Evolutionary conservation across 2,113 vertebrate species (phyloP).

Genomic region (Willisornis vidua): DNA sequence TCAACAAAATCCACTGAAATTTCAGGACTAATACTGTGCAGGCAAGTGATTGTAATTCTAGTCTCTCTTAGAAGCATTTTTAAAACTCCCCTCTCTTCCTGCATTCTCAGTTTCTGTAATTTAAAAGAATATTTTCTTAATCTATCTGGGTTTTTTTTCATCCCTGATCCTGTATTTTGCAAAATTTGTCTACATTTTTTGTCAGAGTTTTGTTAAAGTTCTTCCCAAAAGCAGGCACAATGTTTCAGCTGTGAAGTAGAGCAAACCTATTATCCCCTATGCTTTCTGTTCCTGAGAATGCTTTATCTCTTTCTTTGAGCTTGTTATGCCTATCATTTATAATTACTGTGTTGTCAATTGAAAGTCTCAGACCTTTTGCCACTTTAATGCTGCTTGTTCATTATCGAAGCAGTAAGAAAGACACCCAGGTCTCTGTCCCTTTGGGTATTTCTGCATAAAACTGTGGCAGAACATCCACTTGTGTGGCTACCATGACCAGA

Average conservation of each 20-base stretch:
- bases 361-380: not conserved
- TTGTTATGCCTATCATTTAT: not conserved
- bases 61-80: not conserved
- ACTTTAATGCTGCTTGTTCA: not conserved
- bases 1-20: not conserved
- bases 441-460: not conserved
- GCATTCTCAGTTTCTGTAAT: not conserved
- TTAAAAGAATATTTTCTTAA: not conserved
- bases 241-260: not conserved
- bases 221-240: not conserved
- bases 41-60: not conserved
- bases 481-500: accelerated
- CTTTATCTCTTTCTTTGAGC: not conserved
- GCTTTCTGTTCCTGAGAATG: not conserved
- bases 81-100: not conserved
- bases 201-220: not conserved
- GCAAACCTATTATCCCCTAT: not conserved
- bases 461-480: not conserved
- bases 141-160: not conserved
- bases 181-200: not conserved
- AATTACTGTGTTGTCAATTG: not conserved
- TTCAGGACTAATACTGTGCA: not conserved
- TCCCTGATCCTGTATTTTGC: not conserved
- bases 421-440: not conserved
- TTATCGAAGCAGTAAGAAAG: not conserved